These are phyloP conservation scores for Dasyprocta punctata DNA, from an alignment of 2,113 vertebrate genomes.

Conservation along the genomic window DNA sequence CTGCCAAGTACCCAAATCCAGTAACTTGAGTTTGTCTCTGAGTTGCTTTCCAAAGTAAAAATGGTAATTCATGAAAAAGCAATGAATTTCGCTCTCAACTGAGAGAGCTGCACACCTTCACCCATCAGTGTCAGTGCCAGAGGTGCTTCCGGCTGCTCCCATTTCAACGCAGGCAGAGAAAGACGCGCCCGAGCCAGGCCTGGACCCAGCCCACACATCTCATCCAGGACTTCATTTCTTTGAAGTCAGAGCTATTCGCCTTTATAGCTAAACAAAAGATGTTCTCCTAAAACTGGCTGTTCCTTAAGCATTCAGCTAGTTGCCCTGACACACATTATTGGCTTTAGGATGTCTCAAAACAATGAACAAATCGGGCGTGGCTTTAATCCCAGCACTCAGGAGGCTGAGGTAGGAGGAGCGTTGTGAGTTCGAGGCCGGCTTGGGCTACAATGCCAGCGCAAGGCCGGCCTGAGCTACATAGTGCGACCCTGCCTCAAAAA, in stretches of 20 bases:
- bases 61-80: slow-evolving; percentile 26
- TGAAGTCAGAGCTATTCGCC: background rate
- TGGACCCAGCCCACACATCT: background rate
- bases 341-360: background rate
- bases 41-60: slow-evolving; percentile 51
- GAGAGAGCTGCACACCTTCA: background rate
- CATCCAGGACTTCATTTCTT: background rate
- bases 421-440: too few relatives aligned
- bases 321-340: background rate
- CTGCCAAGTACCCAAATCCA: slow-evolving; percentile 54
- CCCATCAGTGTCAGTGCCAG: accelerated
- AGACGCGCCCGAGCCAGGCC: background rate
- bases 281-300: background rate
- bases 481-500: too few relatives aligned
- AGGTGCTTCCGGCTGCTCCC: background rate
- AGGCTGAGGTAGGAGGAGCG: too few relatives aligned
- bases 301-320: background rate
- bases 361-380: too few relatives aligned
- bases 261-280: background rate
- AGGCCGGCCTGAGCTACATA: too few relatives aligned
- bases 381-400: too few relatives aligned
- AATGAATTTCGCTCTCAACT: background rate
- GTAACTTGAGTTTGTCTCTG: slow-evolving; percentile 1
- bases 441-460: too few relatives aligned
- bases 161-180: background rate